Percentiles rank a stretch among this genome's conserved stretches.
Evolutionary conservation across 2,797 vertebrate species (phyloP).

Genomic region (Stomatorhinus walkeri): DNA sequence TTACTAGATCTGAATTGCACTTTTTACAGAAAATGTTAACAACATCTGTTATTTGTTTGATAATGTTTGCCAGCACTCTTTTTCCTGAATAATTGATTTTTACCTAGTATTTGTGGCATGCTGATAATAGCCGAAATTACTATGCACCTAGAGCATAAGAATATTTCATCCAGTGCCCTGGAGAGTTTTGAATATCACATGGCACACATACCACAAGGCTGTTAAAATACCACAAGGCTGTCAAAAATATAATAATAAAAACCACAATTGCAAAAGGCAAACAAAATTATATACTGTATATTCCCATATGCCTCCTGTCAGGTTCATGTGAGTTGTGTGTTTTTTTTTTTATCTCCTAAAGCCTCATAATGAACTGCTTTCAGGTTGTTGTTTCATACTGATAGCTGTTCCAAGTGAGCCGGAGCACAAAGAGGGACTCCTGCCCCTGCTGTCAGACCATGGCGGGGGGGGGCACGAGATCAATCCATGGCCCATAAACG

Average conservation of each 20-base stretch:
- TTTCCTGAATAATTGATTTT: not conserved
- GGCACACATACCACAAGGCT: not conserved
- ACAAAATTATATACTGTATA: slow-evolving; percentile 14
- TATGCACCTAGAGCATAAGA: not conserved
- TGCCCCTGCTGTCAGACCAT: not conserved
- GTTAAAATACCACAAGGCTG: too few relatives aligned
- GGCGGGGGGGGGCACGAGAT: not conserved
- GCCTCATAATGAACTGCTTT: slow-evolving; percentile 10
- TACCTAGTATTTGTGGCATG: not conserved
- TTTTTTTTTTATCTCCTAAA: slow-evolving; percentile 7
- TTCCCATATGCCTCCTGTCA: not conserved
- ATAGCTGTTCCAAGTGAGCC: not conserved
- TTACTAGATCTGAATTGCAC: not conserved
- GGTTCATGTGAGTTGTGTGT: not conserved
- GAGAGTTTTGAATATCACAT: not conserved
- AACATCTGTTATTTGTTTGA: not conserved
- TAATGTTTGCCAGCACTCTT: not conserved
- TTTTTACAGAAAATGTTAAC: not conserved
- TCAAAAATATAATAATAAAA: not conserved
- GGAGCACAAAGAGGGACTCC: not conserved
- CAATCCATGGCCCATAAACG: not conserved
- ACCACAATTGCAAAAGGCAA: not conserved
- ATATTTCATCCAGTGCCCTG: not conserved
- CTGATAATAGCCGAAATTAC: not conserved
- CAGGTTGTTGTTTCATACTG: not conserved